phyloP scores from a whole-genome alignment of 2,113 vertebrate genomes.

The Clarias batrachus region DNA sequence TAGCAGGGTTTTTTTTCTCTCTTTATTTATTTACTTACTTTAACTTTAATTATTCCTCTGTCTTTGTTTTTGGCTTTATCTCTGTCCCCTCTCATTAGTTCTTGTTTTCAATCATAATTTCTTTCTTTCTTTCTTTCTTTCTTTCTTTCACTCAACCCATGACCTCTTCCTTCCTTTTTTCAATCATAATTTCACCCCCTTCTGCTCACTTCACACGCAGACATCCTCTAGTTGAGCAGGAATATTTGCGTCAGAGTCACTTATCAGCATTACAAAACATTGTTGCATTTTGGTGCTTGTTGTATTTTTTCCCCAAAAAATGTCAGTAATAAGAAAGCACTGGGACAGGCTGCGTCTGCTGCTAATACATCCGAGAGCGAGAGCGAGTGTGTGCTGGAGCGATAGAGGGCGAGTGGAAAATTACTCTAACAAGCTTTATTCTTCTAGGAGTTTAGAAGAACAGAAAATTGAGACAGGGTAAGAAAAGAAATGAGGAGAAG shows the following conservation, averaged over 20 bases:
- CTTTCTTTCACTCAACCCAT: background rate
- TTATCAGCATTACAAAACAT: slow-evolving; percentile 36
- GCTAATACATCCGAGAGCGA: slow-evolving; percentile 26
- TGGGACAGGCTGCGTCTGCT: slow-evolving; percentile 44
- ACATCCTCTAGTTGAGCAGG: slow-evolving; percentile 13
- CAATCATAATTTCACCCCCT: background rate
- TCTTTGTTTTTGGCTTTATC: too few species aligned
- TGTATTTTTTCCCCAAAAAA: slow-evolving; percentile 29
- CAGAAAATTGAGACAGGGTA: slow-evolving; percentile 11
- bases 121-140: background rate
- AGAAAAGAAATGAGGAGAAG: slow-evolving; percentile 1
- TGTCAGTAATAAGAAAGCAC: slow-evolving; percentile 40
- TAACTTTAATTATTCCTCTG: too few species aligned
- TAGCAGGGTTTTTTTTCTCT: background rate
- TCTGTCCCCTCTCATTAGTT: background rate
- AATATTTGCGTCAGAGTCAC: slow-evolving; percentile 44
- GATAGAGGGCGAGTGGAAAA: slow-evolving; percentile 48
- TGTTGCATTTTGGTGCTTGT: slow-evolving; percentile 36
- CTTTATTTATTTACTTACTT: background rate
- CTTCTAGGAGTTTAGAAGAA: slow-evolving; percentile 19
- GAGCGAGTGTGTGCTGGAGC: slow-evolving; percentile 41
- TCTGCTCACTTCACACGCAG: background rate
- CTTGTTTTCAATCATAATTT: background rate
- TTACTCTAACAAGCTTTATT: slow-evolving; percentile 40
- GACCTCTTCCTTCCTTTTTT: slow-evolving; percentile 34